Evolutionary conservation across 2,888 invertebrate species (phyloP).

Genomic region (Neoaliturus tenellus): DNA sequence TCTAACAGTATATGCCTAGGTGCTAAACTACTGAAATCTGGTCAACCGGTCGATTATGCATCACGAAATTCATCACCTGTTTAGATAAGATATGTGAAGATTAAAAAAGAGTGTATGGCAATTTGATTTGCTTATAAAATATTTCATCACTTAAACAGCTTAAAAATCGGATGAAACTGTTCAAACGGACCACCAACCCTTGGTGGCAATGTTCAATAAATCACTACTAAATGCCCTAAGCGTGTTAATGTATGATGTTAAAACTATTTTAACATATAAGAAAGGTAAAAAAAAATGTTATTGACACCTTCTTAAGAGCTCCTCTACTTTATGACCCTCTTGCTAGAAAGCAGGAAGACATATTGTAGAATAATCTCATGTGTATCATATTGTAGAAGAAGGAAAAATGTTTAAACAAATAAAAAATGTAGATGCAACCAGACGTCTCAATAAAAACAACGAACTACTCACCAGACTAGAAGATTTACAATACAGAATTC

Average conservation of each 20-base stretch:
- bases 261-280: not conserved
- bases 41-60: conserved; percentile 43
- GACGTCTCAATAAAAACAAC: too few relatives aligned
- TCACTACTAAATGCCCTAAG: conserved; percentile 27
- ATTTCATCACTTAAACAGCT: conserved; percentile 52
- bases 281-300: not conserved
- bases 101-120: conserved; percentile 53
- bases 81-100: conserved; percentile 46
- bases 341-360: too few relatives aligned
- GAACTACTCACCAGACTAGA: too few relatives aligned
- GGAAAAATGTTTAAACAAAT: too few relatives aligned
- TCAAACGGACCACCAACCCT: conserved; percentile 48
- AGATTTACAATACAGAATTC: too few relatives aligned
- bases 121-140: conserved; percentile 47
- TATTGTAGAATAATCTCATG: too few relatives aligned
- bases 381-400: too few relatives aligned
- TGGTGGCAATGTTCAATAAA: conserved; percentile 40
- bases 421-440: too few relatives aligned
- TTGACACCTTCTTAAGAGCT: not conserved
- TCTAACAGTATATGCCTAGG: too few relatives aligned
- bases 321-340: too few relatives aligned
- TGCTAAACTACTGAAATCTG: conserved; percentile 34
- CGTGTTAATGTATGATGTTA: conserved; percentile 31
- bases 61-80: conserved; percentile 46
- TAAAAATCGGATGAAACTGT: conserved; percentile 13